A percentile compares a stretch with the other conserved stretches of the same genome.
Evolutionary conservation across 2,113 vertebrate genomes (phyloP).

Genomic region (Apaloderma vittatum): DNA sequence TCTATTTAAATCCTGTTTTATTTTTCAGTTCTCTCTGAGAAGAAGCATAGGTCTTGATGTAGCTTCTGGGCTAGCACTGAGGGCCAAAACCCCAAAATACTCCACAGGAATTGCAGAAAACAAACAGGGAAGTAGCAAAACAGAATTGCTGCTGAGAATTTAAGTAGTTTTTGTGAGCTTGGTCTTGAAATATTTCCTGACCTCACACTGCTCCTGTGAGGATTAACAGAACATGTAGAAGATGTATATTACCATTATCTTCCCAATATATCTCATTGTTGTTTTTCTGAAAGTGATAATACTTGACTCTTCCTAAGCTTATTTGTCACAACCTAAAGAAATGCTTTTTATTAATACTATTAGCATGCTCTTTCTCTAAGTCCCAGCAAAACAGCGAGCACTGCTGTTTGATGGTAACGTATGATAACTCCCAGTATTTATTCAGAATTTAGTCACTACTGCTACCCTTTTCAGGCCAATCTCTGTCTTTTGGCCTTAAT

Average conservation of each 20-base stretch:
- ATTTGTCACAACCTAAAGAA: slow-evolving; percentile 4
- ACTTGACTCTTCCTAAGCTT: neutral
- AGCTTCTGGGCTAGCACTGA: neutral
- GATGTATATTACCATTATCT: neutral
- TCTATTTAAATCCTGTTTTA: neutral
- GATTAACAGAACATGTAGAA: neutral
- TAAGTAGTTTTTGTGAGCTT: neutral
- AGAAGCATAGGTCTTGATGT: neutral
- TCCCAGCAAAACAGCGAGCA: neutral
- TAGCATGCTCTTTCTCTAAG: neutral
- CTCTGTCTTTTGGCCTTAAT: slow-evolving; percentile 2
- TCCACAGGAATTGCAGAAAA: neutral
- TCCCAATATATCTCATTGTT: neutral
- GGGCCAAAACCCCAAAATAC: neutral
- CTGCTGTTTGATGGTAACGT: neutral
- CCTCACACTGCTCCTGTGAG: neutral
- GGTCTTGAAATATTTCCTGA: neutral
- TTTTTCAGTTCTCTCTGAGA: neutral
- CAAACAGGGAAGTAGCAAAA: neutral
- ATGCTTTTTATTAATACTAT: neutral
- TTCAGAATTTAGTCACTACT: neutral
- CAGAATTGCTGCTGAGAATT: neutral
- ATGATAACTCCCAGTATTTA: neutral
- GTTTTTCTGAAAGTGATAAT: neutral
- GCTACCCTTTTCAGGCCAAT: neutral